phyloP scores from a whole-genome alignment of 2,797 vertebrate genomes.

The Argentina silus region DNA sequence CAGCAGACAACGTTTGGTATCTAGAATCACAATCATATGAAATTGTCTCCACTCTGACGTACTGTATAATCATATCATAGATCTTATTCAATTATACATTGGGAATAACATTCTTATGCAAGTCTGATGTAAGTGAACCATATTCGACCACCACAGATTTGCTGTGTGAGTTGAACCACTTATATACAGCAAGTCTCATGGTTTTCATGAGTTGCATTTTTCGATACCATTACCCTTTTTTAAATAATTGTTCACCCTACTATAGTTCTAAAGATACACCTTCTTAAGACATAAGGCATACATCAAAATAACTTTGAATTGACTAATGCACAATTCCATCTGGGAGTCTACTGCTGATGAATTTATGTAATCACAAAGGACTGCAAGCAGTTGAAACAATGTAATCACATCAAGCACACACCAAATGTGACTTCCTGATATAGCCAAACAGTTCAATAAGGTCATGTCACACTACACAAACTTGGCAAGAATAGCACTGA shows the following conservation, averaged over 20 bases:
- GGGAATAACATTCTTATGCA: background rate
- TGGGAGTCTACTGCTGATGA: background rate
- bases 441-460: background rate
- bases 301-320: slow-evolving; percentile 9
- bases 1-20: no score
- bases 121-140: no score
- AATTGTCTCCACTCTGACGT: no score
- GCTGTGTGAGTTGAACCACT: no score
- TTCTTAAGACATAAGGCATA: background rate
- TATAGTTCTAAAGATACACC: background rate
- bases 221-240: background rate
- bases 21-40: no score
- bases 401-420: slow-evolving; percentile 2
- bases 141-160: no score
- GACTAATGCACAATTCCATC: background rate
- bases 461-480: slow-evolving; percentile 27
- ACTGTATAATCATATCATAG: background rate
- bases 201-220: slow-evolving; percentile 7
- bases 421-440: background rate
- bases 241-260: background rate
- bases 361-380: background rate
- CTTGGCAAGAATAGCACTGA: background rate
- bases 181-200: background rate
- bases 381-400: slow-evolving; percentile 16
- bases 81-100: background rate